A percentile compares a stretch with the other conserved stretches of the same genome.
These are phyloP conservation scores for Micrasema minimum DNA, from an alignment of 1,140 invertebrate genomes.

Conservation along the genomic window DNA sequence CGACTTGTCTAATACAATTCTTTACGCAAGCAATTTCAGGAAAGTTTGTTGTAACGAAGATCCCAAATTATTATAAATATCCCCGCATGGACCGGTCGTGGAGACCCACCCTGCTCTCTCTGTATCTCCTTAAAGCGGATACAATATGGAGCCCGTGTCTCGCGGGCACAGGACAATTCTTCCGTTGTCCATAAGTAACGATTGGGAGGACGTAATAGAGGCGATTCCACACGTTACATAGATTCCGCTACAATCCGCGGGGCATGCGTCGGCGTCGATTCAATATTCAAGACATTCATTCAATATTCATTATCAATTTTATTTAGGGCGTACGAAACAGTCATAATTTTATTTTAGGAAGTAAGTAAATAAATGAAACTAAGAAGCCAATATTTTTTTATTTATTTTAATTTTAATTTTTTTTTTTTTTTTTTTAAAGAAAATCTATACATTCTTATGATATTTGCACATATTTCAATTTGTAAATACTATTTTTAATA, in stretches of 20 bases:
- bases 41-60: conserved; percentile 53
- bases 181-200: conserved; percentile 51
- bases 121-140: conserved; percentile 14
- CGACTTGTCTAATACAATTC: conserved; percentile 51
- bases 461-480: too few relatives aligned
- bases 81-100: conserved; percentile 25
- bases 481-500: too few relatives aligned
- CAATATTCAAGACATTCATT: too few relatives aligned
- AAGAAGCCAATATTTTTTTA: too few relatives aligned
- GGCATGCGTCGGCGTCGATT: too few relatives aligned
- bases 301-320: too few relatives aligned
- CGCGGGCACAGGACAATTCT: conserved; percentile 52
- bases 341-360: not conserved
- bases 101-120: not conserved
- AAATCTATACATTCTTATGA: too few relatives aligned
- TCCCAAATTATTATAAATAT: conserved; percentile 55
- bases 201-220: conserved; percentile 49
- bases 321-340: not conserved
- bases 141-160: conserved; percentile 45
- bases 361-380: not conserved
- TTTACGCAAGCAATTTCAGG: conserved; percentile 52
- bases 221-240: conserved; percentile 41
- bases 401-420: too few relatives aligned
- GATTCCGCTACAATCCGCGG: too few relatives aligned
- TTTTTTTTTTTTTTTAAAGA: too few relatives aligned